Conservation (phyloP, 2,113 vertebrate genomes). For the Mesocricetus auratus region DNA sequence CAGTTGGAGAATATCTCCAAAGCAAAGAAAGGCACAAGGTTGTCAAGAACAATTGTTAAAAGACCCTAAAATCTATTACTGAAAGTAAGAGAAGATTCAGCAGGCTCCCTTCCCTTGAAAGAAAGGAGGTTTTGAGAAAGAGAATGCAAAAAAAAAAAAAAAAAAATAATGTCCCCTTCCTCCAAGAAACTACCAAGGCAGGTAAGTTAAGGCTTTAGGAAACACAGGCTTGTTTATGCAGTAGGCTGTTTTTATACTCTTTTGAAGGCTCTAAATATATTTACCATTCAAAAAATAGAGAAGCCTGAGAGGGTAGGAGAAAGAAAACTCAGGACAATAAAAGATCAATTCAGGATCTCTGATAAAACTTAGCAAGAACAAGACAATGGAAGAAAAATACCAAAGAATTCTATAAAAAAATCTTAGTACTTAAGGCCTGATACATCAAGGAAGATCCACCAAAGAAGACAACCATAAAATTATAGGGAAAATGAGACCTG, state of each 20-base stretch:
- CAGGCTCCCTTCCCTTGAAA: neutral
- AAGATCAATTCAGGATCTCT: neutral
- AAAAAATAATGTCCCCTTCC: neutral
- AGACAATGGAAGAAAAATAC: constrained; percentile 2
- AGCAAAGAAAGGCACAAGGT: neutral
- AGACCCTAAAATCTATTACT: neutral
- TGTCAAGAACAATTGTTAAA: neutral
- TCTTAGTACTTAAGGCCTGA: neutral
- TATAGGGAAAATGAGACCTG: neutral
- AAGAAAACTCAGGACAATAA: neutral
- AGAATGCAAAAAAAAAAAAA: constrained; percentile 26
- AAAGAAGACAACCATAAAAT: constrained; percentile 3
- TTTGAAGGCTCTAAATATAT: neutral
- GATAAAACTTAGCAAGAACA: neutral
- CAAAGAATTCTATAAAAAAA: constrained; percentile 14
- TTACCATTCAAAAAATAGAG: neutral
- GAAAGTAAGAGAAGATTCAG: neutral
- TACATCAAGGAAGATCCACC: neutral
- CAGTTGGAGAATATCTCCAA: neutral
- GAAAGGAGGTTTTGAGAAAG: neutral
- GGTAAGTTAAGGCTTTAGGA: neutral
- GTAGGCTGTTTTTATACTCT: neutral
- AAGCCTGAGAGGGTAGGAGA: neutral
- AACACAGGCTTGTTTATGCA: neutral
- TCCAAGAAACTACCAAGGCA: neutral